phyloP scores from a whole-genome alignment of 2,888 invertebrate genomes.

The Watsonalla binaria region DNA sequence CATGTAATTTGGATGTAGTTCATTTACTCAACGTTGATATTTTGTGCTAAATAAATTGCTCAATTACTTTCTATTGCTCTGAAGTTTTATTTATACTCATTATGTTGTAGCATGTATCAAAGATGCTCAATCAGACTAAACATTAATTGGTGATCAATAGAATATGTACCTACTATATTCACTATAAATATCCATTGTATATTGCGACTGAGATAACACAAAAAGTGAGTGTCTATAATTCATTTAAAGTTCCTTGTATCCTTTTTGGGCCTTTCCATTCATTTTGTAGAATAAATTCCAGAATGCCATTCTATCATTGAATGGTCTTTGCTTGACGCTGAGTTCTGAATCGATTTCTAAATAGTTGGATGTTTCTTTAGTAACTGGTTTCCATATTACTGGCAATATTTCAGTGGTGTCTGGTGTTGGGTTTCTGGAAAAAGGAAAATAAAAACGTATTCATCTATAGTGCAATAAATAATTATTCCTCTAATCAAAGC shows the following conservation, averaged over 20 bases:
- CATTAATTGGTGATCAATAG: no score
- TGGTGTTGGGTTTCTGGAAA: conserved; percentile 39
- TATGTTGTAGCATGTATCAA: no score
- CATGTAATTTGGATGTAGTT: conserved; percentile 54
- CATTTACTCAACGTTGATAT: conserved; percentile 57
- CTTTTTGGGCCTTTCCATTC: conserved; percentile 18
- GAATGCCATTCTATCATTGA: conserved; percentile 32
- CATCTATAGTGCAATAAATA: neutral
- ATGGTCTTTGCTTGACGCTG: conserved; percentile 23
- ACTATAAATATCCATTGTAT: no score
- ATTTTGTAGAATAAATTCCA: conserved; percentile 38
- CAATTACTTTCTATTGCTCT: neutral
- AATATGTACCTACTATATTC: no score
- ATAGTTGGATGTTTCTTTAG: conserved; percentile 18
- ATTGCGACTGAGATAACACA: neutral
- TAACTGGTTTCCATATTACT: conserved; percentile 26
- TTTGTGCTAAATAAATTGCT: conserved; percentile 7
- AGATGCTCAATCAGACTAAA: no score
- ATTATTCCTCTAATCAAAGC: neutral
- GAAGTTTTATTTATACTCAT: no score
- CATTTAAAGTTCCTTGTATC: conserved; percentile 11
- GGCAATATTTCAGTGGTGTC: conserved; percentile 29
- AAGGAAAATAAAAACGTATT: neutral
- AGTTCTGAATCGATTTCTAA: conserved; percentile 29
- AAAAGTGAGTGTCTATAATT: neutral